phyloP scores from a whole-genome alignment of 2,888 invertebrate genomes.

The Agonopterix alstromeriana region DNA sequence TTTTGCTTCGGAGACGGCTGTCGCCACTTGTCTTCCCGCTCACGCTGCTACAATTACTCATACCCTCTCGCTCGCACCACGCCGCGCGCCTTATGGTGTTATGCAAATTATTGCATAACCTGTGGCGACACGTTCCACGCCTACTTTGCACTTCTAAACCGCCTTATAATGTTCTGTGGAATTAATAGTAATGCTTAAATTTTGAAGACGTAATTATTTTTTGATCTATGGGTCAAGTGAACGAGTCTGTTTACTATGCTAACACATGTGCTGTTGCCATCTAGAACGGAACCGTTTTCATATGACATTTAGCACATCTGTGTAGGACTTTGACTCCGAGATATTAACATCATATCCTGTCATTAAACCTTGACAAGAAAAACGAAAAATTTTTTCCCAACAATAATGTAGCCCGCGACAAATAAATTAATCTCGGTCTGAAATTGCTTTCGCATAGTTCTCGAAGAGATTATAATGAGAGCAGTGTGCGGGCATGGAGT shows the following conservation, averaged over 20 bases:
- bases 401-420: slow-evolving; percentile 52
- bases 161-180: no score
- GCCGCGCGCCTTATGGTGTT: no score
- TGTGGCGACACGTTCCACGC: no score
- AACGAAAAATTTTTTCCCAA: slow-evolving; percentile 40
- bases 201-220: no score
- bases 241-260: slow-evolving; percentile 1
- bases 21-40: no score
- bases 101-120: no score
- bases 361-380: slow-evolving; percentile 60
- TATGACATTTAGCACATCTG: slow-evolving; percentile 63
- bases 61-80: no score
- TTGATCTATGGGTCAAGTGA: background rate
- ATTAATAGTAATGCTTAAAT: no score
- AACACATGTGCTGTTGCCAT: slow-evolving; percentile 45
- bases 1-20: no score
- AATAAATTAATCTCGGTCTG: slow-evolving; percentile 56
- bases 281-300: slow-evolving; percentile 50
- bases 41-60: no score
- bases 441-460: slow-evolving; percentile 54
- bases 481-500: slow-evolving; percentile 34
- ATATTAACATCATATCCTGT: slow-evolving; percentile 66
- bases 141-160: no score
- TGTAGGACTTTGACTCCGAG: slow-evolving; percentile 35
- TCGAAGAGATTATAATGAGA: slow-evolving; percentile 43